These are phyloP conservation scores for Falco biarmicus DNA, from an alignment of 2,797 vertebrate genomes.

Conservation along the genomic window DNA sequence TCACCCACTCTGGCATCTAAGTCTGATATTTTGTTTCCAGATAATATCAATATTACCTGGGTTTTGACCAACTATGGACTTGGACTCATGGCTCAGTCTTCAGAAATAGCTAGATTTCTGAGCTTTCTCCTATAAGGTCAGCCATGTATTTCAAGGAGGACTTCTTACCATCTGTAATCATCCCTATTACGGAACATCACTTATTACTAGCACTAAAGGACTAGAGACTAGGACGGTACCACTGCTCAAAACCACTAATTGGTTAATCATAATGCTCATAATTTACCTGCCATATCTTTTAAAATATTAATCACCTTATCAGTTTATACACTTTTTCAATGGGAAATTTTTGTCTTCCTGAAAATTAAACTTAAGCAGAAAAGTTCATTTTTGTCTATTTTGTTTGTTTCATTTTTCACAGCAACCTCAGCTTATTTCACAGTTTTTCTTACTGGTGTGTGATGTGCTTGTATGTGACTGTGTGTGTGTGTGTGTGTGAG, in stretches of 20 bases:
- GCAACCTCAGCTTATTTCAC: neutral
- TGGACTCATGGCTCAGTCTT: neutral
- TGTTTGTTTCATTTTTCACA: neutral
- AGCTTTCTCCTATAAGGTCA: neutral
- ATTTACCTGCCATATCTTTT: neutral
- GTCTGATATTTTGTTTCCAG: neutral
- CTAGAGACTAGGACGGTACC: neutral
- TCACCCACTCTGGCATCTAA: neutral
- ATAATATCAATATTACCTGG: neutral
- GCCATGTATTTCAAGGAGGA: neutral
- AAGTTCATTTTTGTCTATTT: neutral
- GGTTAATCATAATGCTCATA: neutral
- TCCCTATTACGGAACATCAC: neutral
- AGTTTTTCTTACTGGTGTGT: neutral
- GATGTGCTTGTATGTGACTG: neutral
- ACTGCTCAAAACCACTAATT: neutral
- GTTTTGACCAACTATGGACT: neutral
- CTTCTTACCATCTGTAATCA: neutral
- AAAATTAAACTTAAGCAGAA: neutral
- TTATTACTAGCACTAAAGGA: neutral
- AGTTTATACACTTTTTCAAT: neutral
- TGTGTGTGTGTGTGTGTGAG: too few species aligned
- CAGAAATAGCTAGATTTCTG: neutral
- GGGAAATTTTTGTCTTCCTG: neutral
- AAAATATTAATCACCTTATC: neutral